These are phyloP conservation scores for Urosaurus nigricauda DNA, from an alignment of 2,797 vertebrate species.

Conservation along the genomic window DNA sequence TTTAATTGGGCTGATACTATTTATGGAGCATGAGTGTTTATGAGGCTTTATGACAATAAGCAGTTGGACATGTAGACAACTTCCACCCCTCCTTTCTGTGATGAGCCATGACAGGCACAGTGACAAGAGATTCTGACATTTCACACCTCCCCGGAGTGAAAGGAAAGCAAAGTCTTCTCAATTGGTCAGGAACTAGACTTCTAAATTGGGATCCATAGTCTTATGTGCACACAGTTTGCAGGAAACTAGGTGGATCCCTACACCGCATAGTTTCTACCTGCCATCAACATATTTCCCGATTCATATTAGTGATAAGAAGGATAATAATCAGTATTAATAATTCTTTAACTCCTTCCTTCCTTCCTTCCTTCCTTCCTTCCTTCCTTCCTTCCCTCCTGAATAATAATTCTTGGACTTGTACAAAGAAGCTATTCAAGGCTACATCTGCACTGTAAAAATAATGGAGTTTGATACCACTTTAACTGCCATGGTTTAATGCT, in stretches of 20 bases:
- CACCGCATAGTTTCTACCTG: slow-evolving; percentile 47
- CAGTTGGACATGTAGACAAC: slow-evolving; percentile 62
- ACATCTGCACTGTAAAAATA: too few species aligned
- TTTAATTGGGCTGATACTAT: slow-evolving; percentile 79
- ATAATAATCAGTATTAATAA: not conserved
- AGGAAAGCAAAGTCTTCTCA: not conserved
- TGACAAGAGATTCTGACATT: slow-evolving; percentile 73
- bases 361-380: slow-evolving; percentile 11
- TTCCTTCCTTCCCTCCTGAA: not conserved
- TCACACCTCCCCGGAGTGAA: slow-evolving; percentile 64
- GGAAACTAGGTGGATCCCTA: slow-evolving; percentile 36
- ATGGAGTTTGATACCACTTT: too few species aligned
- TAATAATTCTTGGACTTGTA: too few species aligned
- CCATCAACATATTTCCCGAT: not conserved
- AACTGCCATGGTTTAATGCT: too few species aligned
- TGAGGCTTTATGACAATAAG: slow-evolving; percentile 73
- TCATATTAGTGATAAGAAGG: not conserved
- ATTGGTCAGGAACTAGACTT: slow-evolving; percentile 50
- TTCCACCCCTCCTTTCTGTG: slow-evolving; percentile 66
- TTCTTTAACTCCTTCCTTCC: slow-evolving; percentile 13
- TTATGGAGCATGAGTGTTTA: slow-evolving; percentile 72
- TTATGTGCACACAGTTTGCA: slow-evolving; percentile 32
- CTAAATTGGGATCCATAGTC: slow-evolving; percentile 42
- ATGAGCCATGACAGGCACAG: slow-evolving; percentile 63
- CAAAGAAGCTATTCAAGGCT: too few species aligned